These are phyloP conservation scores for Corythoichthys intestinalis DNA, from an alignment of 2,113 vertebrate genomes.

Conservation along the genomic window DNA sequence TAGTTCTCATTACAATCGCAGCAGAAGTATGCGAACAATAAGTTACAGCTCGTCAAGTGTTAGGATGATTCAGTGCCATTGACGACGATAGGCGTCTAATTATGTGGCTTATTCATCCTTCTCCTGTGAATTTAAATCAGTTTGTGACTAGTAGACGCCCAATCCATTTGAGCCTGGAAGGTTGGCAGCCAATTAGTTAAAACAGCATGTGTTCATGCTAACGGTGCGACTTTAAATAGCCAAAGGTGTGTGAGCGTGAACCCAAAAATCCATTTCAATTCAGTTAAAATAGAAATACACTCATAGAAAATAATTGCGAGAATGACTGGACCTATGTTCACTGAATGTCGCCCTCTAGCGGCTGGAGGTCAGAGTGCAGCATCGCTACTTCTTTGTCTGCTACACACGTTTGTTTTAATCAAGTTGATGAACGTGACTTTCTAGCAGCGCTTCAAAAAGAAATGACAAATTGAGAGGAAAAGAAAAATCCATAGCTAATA, in stretches of 20 bases:
- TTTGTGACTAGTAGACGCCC: too few relatives aligned
- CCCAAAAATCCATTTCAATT: background rate
- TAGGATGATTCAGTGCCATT: too few relatives aligned
- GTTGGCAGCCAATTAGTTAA: too few relatives aligned
- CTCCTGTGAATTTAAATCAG: too few relatives aligned
- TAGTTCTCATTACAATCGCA: too few relatives aligned
- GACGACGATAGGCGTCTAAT: too few relatives aligned
- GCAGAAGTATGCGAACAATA: too few relatives aligned
- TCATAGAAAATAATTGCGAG: background rate
- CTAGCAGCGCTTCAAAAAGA: constrained; percentile 75
- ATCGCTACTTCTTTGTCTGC: constrained; percentile 13
- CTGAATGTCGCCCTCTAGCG: constrained; percentile 61
- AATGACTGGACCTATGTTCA: constrained; percentile 19
- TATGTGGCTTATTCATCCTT: too few relatives aligned
- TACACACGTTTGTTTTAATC: constrained; percentile 16
- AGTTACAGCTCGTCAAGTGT: too few relatives aligned
- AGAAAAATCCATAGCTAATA: constrained; percentile 37
- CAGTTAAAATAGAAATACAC: background rate
- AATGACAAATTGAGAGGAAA: constrained; percentile 61
- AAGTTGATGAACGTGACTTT: constrained; percentile 47
- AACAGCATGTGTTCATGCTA: too few relatives aligned
- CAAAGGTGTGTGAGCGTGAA: background rate
- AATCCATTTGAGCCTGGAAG: too few relatives aligned
- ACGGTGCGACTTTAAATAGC: background rate
- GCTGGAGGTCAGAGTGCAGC: constrained; percentile 42